Conservation (phyloP, 1,140 invertebrate species). For the Drosophila auraria region DNA sequence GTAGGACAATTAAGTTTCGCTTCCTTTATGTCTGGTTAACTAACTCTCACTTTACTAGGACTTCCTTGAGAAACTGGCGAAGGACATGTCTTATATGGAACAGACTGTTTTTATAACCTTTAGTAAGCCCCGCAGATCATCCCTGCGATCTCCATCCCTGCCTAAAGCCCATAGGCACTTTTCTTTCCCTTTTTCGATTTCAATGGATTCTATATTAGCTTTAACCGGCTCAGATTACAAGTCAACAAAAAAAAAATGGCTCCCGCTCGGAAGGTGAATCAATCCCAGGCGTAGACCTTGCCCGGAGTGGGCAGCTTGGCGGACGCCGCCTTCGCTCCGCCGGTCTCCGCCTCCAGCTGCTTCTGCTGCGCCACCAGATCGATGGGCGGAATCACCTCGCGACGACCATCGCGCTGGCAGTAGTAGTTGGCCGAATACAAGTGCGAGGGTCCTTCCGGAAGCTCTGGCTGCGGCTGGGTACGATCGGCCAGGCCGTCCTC, state of each 20-base stretch:
- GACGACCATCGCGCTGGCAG: slow-evolving; percentile 90
- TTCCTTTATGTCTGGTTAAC: background rate
- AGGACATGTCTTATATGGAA: background rate
- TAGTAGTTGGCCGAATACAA: slow-evolving; percentile 92
- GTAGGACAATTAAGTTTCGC: background rate
- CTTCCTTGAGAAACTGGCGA: background rate
- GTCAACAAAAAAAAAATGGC: slow-evolving; percentile 35
- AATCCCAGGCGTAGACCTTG: slow-evolving; percentile 86
- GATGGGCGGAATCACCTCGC: slow-evolving; percentile 89
- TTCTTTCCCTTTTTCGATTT: background rate
- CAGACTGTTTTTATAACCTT: background rate
- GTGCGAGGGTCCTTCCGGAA: slow-evolving; percentile 91
- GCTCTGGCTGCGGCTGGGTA: slow-evolving; percentile 90
- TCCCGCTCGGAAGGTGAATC: slow-evolving; percentile 3
- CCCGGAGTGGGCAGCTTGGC: slow-evolving; percentile 86
- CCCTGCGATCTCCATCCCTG: background rate
- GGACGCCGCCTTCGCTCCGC: slow-evolving; percentile 31
- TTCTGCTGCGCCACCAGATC: slow-evolving; percentile 85
- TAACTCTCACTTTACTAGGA: background rate
- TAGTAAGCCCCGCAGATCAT: background rate
- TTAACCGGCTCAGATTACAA: slow-evolving; percentile 40
- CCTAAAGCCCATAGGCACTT: background rate
- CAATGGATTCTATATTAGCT: slow-evolving; percentile 58
- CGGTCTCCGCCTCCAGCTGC: slow-evolving; percentile 43
- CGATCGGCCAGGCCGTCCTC: slow-evolving; percentile 87